Evolutionary conservation across 2,113 vertebrate genomes (phyloP), one percentile per base, ranked within the genome.

Genomic region (Machaerirhynchus nigripectus): DNA sequence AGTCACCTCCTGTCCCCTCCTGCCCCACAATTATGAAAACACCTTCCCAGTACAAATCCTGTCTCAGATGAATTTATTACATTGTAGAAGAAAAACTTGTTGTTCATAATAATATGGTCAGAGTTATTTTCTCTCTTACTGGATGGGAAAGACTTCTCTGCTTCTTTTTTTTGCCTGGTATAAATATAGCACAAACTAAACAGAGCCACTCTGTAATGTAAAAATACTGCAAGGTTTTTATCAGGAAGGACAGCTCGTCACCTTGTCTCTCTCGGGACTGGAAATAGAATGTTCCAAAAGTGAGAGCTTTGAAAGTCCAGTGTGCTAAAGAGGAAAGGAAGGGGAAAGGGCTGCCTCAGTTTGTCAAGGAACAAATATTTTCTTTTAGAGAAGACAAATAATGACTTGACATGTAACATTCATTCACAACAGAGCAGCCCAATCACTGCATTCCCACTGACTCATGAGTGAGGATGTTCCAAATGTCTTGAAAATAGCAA

Each of bases 171-270:
- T n/a, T 1, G 1, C 7, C 37, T 60, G 27, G 23, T 87, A 81
- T 64, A 93, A 92, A 95, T 95, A 95, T 92, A 96, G 87, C 74
- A 90, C 91, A 96, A 96, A 91, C 93, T 94, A 97, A 97, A 97
- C 95, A 97, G 95, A 96, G 89, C 78, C 91, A 94, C 95, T 94
- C 78, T 97, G 97, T 97, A 97, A 96, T 88, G 93, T 90, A 75
- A 64, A 92, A 76, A 71, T 89, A 95, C 78, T 86, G 90, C 92
- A 95, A 73, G 81, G 89, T 81, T 97, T 97, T 97, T 97, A 96
- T 96, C 96, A 95, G 91, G 92, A 93, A 93, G 89, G 86, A 75
- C 93, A 83, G 90, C 87, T 93, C 47, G 39, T 95, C 96, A 96
- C 87, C 95, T 94, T 93, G 86, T 94, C 93, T 97, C 97, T 96